phyloP scores from a whole-genome alignment of 2,113 vertebrate genomes.

The Cervus canadensis region DNA sequence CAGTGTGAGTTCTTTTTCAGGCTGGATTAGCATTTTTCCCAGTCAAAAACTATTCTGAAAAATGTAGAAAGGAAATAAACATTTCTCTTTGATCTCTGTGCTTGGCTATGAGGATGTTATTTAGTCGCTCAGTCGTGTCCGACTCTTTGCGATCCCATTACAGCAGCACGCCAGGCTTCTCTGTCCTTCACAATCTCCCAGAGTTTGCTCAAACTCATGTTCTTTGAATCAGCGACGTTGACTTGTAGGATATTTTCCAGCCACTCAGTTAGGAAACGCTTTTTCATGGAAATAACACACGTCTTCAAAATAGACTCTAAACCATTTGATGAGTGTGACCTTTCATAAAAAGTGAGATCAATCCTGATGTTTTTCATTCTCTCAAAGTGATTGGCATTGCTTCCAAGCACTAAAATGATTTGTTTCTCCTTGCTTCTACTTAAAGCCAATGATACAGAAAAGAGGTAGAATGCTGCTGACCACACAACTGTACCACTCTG shows the following conservation, averaged over 20 bases:
- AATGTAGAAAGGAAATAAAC: background rate
- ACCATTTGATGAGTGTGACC: background rate
- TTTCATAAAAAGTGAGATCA: slow-evolving; percentile 11
- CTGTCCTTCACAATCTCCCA: background rate
- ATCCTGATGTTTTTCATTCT: background rate
- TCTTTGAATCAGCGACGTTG: background rate
- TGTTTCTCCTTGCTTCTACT: background rate
- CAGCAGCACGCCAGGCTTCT: background rate
- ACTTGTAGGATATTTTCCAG: background rate
- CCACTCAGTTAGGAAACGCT: background rate
- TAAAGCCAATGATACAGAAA: background rate
- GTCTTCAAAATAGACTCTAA: slow-evolving; percentile 12
- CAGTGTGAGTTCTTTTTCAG: background rate
- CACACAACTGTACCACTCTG: background rate
- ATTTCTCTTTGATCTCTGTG: background rate
- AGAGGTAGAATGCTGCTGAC: background rate
- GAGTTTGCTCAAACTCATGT: background rate
- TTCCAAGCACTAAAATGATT: background rate
- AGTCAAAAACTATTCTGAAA: background rate
- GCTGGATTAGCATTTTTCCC: background rate
- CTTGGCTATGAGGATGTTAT: background rate
- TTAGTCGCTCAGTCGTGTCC: background rate
- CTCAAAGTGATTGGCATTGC: background rate
- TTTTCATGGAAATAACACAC: slow-evolving; percentile 2
- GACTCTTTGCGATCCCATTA: background rate